phyloP scores from a whole-genome alignment of 2,113 vertebrate genomes.

The Erythrocebus patas region DNA sequence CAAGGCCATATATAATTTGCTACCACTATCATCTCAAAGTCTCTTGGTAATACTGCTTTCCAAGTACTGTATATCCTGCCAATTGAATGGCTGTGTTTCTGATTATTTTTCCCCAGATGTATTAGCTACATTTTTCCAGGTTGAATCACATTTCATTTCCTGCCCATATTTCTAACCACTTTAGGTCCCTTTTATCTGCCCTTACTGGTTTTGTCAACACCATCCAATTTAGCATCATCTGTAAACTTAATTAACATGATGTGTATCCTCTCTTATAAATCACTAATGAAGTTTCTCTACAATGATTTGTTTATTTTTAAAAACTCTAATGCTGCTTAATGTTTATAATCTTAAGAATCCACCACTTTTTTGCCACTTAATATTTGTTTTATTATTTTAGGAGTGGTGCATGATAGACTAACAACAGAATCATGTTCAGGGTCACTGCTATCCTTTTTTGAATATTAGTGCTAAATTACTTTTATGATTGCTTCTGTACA shows the following conservation, averaged over 20 bases:
- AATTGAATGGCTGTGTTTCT: conserved; percentile 76
- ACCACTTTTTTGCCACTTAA: conserved; percentile 20
- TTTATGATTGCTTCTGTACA: conserved; percentile 29
- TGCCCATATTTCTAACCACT: conserved; percentile 78
- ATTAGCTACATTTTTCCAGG: conserved; percentile 76
- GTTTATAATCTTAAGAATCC: conserved; percentile 57
- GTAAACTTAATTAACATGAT: conserved; percentile 83
- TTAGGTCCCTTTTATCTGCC: conserved; percentile 78
- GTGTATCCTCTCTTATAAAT: conserved; percentile 75
- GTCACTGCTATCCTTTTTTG: conserved; percentile 33
- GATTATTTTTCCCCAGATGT: conserved; percentile 69
- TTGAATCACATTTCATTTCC: conserved; percentile 79
- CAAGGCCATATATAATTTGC: conserved; percentile 70
- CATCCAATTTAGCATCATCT: conserved; percentile 77
- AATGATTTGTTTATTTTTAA: conserved; percentile 64
- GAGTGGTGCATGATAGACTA: background rate
- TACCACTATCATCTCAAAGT: conserved; percentile 73
- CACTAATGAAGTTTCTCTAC: conserved; percentile 76
- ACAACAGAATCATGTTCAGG: background rate
- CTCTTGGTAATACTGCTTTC: conserved; percentile 72
- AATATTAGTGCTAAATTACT: conserved; percentile 20
- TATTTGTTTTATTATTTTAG: conserved; percentile 60
- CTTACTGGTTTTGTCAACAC: conserved; percentile 80
- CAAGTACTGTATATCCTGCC: conserved; percentile 69
- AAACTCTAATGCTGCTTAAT: conserved; percentile 51